A percentile compares a stretch with the other conserved stretches of the same genome.
Evolutionary conservation across 1,140 invertebrate species (phyloP).

Genomic region (Nomia melanderi): DNA sequence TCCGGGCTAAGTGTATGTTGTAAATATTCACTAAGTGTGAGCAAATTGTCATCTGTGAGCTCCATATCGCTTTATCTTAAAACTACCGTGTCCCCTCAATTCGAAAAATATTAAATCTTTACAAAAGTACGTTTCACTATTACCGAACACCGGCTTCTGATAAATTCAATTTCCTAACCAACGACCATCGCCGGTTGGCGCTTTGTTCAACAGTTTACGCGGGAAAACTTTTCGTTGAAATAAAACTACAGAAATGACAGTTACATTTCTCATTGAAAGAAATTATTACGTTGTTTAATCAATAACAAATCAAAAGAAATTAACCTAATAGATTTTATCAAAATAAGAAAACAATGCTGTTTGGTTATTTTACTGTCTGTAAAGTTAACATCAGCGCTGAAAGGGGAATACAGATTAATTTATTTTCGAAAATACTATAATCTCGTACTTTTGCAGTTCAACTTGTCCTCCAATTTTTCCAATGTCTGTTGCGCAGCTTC

Average conservation of each 20-base stretch:
- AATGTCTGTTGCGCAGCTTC: background rate
- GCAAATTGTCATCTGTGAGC: conserved; percentile 90
- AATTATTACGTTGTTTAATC: too few species aligned
- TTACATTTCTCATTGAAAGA: too few species aligned
- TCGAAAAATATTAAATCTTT: conserved; percentile 19
- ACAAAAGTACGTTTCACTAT: conserved; percentile 23
- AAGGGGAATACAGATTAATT: background rate
- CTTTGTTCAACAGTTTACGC: conserved; percentile 1
- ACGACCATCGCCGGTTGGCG: conserved; percentile 13
- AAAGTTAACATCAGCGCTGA: background rate
- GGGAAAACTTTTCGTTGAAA: conserved; percentile 9
- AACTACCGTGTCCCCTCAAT: background rate
- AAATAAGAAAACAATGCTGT: background rate
- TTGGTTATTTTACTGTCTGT: background rate
- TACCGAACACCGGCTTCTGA: conserved; percentile 37
- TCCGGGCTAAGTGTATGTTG: conserved; percentile 94
- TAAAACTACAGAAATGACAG: background rate
- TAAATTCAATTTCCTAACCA: conserved; percentile 41
- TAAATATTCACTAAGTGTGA: conserved; percentile 90
- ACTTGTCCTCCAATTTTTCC: conserved; percentile 16
- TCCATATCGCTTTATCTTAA: conserved; percentile 84
- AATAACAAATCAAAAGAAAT: too few species aligned
- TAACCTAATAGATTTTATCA: background rate
- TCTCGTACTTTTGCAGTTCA: conserved; percentile 5
- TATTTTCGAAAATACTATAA: background rate